These are phyloP conservation scores for Samia ricini DNA, from an alignment of 1,140 invertebrate species.

Conservation along the genomic window DNA sequence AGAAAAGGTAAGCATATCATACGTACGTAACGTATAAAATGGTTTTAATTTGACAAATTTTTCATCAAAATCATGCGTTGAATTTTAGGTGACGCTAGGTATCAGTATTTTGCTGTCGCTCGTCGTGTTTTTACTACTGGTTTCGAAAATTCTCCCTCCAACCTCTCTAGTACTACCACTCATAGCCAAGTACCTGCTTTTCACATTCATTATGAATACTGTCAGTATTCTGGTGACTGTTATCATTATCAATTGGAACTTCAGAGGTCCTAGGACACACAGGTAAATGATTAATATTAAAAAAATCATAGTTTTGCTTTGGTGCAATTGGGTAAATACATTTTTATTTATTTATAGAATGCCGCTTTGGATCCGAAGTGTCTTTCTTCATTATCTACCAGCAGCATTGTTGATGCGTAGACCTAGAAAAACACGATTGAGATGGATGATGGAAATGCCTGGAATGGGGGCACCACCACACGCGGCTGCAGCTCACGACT, in stretches of 20 bases:
- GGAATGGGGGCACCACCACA: constrained; percentile 90
- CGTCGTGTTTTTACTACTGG: constrained; percentile 98
- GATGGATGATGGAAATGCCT: constrained; percentile 99
- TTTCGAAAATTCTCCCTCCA: constrained; percentile 99
- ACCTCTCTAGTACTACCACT: constrained; percentile 97
- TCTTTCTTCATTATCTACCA: constrained; percentile 96
- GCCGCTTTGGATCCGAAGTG: constrained; percentile 95
- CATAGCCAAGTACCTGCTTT: constrained; percentile 98
- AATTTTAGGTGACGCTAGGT: constrained; percentile 90
- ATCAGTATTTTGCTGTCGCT: constrained; percentile 99
- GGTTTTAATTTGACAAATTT: background rate
- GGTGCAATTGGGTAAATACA: background rate
- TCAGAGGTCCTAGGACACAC: constrained; percentile 93
- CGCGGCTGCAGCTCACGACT: constrained; percentile 86
- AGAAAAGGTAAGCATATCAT: constrained; percentile 83
- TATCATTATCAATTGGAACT: constrained; percentile 99
- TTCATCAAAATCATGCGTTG: background rate
- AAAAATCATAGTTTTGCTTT: background rate
- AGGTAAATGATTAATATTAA: constrained; percentile 60
- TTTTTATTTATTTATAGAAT: constrained; percentile 80
- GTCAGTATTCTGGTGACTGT: constrained; percentile 99
- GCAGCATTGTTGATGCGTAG: constrained; percentile 92
- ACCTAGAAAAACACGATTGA: constrained; percentile 92
- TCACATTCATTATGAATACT: constrained; percentile 99
- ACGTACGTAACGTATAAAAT: constrained; percentile 21